Percentiles rank a stretch among this genome's conserved stretches.
phyloP scores from a whole-genome alignment of 2,888 invertebrate species.

The Nycteola revayana region DNA sequence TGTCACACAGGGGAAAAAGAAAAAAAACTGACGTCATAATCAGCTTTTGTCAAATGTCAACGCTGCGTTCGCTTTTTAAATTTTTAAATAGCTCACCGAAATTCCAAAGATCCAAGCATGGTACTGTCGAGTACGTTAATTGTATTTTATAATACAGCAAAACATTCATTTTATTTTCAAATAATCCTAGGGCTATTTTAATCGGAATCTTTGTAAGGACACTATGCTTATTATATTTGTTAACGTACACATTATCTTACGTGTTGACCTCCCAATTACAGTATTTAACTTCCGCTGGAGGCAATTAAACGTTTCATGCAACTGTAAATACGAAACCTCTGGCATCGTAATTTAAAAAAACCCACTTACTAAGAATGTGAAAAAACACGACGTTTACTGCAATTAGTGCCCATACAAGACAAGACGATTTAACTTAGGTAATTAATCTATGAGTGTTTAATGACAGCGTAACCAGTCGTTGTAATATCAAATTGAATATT shows the following conservation, averaged over 20 bases:
- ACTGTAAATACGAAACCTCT: slow-evolving; percentile 74
- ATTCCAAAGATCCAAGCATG: slow-evolving; percentile 36
- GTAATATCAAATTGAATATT: slow-evolving; percentile 45
- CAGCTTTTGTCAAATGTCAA: slow-evolving; percentile 81
- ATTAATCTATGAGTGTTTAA: slow-evolving; percentile 54
- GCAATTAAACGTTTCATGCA: slow-evolving; percentile 76
- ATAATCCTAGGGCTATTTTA: too few species aligned
- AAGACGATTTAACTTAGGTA: slow-evolving; percentile 63
- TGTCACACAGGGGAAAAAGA: slow-evolving; percentile 53
- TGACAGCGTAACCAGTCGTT: slow-evolving; percentile 41
- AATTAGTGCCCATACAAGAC: slow-evolving; percentile 70
- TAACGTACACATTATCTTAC: slow-evolving; percentile 58
- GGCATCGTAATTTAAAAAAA: slow-evolving; percentile 65
- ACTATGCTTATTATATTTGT: slow-evolving; percentile 36
- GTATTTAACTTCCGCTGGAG: slow-evolving; percentile 68
- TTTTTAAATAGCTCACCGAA: slow-evolving; percentile 68
- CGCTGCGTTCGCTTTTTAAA: slow-evolving; percentile 66
- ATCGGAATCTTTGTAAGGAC: slow-evolving; percentile 13
- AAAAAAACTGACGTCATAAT: slow-evolving; percentile 78
- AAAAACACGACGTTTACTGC: slow-evolving; percentile 72
- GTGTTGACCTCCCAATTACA: slow-evolving; percentile 72
- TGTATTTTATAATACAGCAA: too few species aligned
- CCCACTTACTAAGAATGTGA: slow-evolving; percentile 69
- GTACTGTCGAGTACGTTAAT: slow-evolving; percentile 27
- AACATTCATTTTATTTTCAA: too few species aligned